phyloP scores from a whole-genome alignment of 2,113 vertebrate species.

The Otolemur garnettii region DNA sequence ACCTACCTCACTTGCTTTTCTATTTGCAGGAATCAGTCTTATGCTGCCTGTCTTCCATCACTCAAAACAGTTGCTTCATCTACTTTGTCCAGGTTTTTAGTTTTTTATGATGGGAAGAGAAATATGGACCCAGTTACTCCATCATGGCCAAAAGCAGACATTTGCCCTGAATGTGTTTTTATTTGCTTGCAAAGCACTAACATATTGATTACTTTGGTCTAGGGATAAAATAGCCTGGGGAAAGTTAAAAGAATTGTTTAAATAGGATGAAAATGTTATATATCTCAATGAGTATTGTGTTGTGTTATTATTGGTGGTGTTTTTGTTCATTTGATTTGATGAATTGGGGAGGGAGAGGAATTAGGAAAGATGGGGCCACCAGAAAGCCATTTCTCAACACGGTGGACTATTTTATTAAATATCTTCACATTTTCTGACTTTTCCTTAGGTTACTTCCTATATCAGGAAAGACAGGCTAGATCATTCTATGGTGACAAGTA shows the following conservation, averaged over 20 bases:
- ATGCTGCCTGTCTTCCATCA: not conserved
- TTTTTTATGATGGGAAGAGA: not conserved
- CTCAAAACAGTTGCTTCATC: not conserved
- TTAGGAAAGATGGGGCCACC: not conserved
- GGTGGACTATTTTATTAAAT: not conserved
- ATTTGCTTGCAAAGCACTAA: slow-evolving; percentile 10
- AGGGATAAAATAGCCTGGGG: not conserved
- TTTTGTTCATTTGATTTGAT: slow-evolving; percentile 37
- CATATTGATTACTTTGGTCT: slow-evolving; percentile 31
- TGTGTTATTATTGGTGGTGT: not conserved
- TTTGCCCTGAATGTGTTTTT: not conserved
- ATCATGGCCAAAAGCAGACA: not conserved
- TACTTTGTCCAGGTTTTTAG: not conserved
- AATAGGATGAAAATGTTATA: slow-evolving; percentile 27
- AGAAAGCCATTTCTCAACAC: slow-evolving; percentile 10
- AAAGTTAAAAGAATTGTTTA: slow-evolving; percentile 36
- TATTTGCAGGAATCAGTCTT: not conserved
- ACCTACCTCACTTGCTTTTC: not conserved
- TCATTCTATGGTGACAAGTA: not conserved
- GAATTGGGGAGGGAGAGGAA: not conserved
- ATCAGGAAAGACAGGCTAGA: not conserved
- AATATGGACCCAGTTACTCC: not conserved
- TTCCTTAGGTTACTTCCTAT: not conserved
- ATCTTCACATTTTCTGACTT: not conserved
- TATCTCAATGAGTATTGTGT: not conserved